These are phyloP conservation scores for Thunnus albacares DNA, from an alignment of 2,797 vertebrate genomes.

Conservation along the genomic window DNA sequence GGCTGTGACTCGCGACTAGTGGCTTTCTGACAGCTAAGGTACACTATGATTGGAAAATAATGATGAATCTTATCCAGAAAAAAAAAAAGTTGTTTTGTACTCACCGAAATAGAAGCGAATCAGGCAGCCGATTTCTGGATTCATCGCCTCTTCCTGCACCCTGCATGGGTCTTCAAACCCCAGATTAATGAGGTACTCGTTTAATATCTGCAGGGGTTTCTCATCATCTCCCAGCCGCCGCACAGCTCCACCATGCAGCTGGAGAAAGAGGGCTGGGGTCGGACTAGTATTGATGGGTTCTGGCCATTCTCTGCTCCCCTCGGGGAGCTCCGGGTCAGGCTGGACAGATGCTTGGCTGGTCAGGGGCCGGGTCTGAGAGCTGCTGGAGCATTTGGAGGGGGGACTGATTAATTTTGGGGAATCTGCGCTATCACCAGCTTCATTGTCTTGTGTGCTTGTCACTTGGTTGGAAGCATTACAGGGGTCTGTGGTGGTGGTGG, in stretches of 20 bases:
- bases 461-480: slow-evolving; percentile 32
- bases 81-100: slow-evolving; percentile 14
- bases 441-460: slow-evolving; percentile 15
- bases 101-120: slow-evolving; percentile 95
- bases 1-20: slow-evolving; percentile 15
- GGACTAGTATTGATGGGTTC: slow-evolving; percentile 60
- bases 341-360: slow-evolving; percentile 65
- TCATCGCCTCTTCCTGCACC: slow-evolving; percentile 94
- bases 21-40: slow-evolving; percentile 9
- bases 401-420: slow-evolving; percentile 42
- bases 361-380: slow-evolving; percentile 73
- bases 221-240: slow-evolving; percentile 90
- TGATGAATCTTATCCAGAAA: not conserved
- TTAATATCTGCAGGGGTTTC: slow-evolving; percentile 91
- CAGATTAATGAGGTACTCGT: slow-evolving; percentile 93
- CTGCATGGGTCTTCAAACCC: slow-evolving; percentile 92
- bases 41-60: not conserved
- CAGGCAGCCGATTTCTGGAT: slow-evolving; percentile 92
- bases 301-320: slow-evolving; percentile 45
- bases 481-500: slow-evolving; percentile 39
- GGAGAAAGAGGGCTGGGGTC: slow-evolving; percentile 88
- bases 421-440: slow-evolving; percentile 10
- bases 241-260: slow-evolving; percentile 92
- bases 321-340: slow-evolving; percentile 59
- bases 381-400: slow-evolving; percentile 67